Evolutionary conservation across 2,113 vertebrate genomes (phyloP).

Genomic region (Patagioenas fasciata): DNA sequence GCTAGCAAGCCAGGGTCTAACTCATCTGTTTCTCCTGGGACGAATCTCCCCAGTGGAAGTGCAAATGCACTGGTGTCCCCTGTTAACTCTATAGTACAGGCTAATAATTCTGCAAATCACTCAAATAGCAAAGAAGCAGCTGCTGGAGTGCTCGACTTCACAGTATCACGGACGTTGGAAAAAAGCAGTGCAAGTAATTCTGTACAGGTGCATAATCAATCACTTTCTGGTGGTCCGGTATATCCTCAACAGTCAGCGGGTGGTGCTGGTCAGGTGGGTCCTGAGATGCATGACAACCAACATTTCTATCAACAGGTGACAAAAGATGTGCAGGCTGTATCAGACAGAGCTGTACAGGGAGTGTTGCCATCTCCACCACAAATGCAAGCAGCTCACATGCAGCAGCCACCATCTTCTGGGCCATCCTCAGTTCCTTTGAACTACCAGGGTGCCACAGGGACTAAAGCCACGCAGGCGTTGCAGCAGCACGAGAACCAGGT

Average conservation of each 20-base stretch:
- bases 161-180: constrained; percentile 76
- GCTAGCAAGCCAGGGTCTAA: constrained; percentile 57
- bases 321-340: constrained; percentile 77
- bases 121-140: constrained; percentile 15
- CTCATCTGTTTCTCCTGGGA: constrained; percentile 11
- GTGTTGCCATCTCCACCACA: constrained; percentile 22
- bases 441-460: constrained; percentile 41
- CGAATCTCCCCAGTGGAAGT: neutral
- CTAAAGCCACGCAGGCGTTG: constrained; percentile 1
- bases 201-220: constrained; percentile 9
- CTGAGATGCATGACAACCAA: constrained; percentile 71
- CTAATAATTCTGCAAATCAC: neutral
- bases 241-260: constrained; percentile 40
- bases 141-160: constrained; percentile 82
- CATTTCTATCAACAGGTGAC: constrained; percentile 94
- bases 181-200: constrained; percentile 38
- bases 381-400: neutral
- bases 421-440: constrained; percentile 5
- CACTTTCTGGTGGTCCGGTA: constrained; percentile 35
- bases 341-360: constrained; percentile 58
- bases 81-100: neutral
- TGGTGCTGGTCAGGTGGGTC: neutral
- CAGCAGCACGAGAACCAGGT: constrained; percentile 28
- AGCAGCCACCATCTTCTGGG: neutral
- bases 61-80: neutral